Evolutionary conservation across 1,140 invertebrate genomes (phyloP), one percentile per base, ranked within the genome.

Genomic region (Rhyacophila brunnea): DNA sequence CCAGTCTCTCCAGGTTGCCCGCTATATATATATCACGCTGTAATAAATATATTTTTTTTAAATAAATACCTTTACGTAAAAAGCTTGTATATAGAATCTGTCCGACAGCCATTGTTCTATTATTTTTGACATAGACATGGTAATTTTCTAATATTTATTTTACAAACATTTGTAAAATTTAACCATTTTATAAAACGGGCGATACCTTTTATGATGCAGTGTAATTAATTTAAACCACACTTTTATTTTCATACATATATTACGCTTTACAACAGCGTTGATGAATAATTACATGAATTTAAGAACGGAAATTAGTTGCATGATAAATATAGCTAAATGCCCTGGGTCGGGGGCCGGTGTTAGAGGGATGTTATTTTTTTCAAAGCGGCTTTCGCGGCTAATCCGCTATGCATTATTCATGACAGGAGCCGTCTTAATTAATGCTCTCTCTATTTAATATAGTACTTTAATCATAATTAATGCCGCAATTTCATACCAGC

Each of bases 381-480:
- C 3, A 5, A 4, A 40, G 38, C 3, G 38, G 15, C 3, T 40
- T 13, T 40, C 11, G 11, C 11, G 38, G 38, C 38, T 40, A 40
- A 40, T 40, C 38, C 15, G 38, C 15, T 40, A 40, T 40, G 38
- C 38, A 40, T 40, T 40, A 40, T 40, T 40, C 38, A 40, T 13
- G 15, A 15, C 15, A 15, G 38, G 15, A 40, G 11, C 38, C 11
- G 3, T 40, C 38, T 40, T 40, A 40, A 40, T 40, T 40, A 40
- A 40, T 40, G 38, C 11, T 3, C 15, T 15, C 38, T 40, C 38
- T 40, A 40, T 40, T 40, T 40, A 40, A 40, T 40, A 13, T n/a
- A 40, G 15, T 11, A 15, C 38, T 40, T 40, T 40, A 40, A 40
- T 40, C 38, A 40, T 40, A 40, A 40, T 40, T 40, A 40, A 40